Percentiles rank a stretch among this genome's conserved stretches.
Conservation (phyloP, 2,113 vertebrate species). For the Pogonocichla stellata region DNA sequence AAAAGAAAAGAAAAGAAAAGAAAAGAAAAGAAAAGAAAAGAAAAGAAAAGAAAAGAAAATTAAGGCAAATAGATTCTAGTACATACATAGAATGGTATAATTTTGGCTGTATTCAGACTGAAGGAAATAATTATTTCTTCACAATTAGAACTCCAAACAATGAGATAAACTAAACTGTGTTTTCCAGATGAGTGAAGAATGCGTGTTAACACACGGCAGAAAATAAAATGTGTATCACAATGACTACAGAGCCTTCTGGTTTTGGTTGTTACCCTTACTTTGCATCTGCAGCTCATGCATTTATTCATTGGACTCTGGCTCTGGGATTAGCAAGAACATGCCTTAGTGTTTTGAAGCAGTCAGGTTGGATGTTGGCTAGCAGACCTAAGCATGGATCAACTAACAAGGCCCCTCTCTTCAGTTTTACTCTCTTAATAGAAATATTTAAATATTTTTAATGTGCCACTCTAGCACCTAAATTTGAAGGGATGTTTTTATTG, state of each 20-base stretch:
- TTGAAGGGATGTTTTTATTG: neutral
- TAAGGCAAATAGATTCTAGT: neutral
- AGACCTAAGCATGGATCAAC: too few relatives aligned
- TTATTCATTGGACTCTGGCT: neutral
- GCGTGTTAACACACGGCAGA: neutral
- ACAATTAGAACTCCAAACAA: neutral
- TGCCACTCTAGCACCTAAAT: neutral
- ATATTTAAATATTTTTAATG: neutral
- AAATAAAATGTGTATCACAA: neutral
- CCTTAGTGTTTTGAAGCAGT: neutral
- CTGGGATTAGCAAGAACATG: neutral
- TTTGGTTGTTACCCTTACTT: neutral
- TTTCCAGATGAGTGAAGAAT: neutral
- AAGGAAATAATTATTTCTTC: neutral
- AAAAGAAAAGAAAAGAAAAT: neutral
- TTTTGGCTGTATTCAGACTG: neutral
- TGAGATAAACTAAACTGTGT: neutral
- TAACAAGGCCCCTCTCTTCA: neutral
- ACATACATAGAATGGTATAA: neutral
- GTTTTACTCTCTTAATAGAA: neutral
- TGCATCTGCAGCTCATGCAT: neutral
- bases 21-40: neutral
- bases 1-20: neutral
- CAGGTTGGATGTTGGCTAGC: neutral
- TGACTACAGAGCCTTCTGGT: neutral